A percentile compares a stretch with the other conserved stretches of the same genome.
Conservation (phyloP, 2,113 vertebrate species). For the Ancistrus triradiatus region DNA sequence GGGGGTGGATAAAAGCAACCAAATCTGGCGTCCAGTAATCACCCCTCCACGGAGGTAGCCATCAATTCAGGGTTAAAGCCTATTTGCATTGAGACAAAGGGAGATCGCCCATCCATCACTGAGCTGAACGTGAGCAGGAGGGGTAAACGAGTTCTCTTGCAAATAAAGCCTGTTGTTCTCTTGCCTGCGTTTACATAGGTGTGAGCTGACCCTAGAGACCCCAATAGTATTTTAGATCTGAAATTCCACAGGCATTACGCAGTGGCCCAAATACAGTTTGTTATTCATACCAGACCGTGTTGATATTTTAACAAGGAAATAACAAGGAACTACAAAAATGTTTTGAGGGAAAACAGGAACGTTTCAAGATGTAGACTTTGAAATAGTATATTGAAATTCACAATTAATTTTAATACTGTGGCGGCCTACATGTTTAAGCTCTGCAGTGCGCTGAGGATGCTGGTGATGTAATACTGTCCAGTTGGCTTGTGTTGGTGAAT, state of each 20-base stretch:
- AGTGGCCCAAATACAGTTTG: too few species aligned
- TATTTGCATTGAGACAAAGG: constrained; percentile 76
- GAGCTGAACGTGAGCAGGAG: constrained; percentile 54
- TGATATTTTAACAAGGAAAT: too few species aligned
- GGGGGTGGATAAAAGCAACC: constrained; percentile 47
- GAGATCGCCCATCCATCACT: constrained; percentile 69
- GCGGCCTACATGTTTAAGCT: too few species aligned
- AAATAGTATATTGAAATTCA: too few species aligned
- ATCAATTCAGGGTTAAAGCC: constrained; percentile 73
- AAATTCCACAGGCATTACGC: constrained; percentile 62
- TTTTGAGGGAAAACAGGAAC: too few species aligned
- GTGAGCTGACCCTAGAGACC: constrained; percentile 66
- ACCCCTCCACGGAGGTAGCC: constrained; percentile 67
- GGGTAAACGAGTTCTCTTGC: constrained; percentile 62
- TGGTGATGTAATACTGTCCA: neutral
- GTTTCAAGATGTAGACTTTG: too few species aligned
- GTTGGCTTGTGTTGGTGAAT: constrained; percentile 34
- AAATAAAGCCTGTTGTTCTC: constrained; percentile 73
- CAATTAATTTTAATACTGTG: too few species aligned
- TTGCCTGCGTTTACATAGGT: constrained; percentile 74
- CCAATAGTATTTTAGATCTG: constrained; percentile 68
- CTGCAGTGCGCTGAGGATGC: neutral
- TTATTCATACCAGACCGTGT: too few species aligned
- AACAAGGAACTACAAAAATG: too few species aligned
- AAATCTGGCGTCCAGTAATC: constrained; percentile 58